Conservation (phyloP, 2,888 invertebrate species). For the Agonopterix alstromeriana region DNA sequence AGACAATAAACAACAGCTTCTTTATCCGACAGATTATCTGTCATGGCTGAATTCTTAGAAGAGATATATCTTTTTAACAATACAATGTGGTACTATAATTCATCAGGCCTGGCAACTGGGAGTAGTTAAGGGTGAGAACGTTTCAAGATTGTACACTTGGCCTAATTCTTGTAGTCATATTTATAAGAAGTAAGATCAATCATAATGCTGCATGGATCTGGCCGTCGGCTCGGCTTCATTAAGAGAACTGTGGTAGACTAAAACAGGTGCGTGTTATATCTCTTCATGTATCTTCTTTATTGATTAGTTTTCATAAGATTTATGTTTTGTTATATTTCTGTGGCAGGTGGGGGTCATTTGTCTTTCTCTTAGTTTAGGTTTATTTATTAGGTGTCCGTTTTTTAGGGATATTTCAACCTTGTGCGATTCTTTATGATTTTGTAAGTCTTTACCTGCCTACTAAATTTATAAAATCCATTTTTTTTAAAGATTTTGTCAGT, state of each 20-base stretch:
- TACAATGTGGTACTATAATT: constrained; percentile 32
- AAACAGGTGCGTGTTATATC: constrained; percentile 27
- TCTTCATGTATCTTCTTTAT: constrained; percentile 13
- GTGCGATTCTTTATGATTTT: too few species aligned
- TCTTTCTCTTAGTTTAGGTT: too few species aligned
- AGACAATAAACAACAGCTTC: not conserved
- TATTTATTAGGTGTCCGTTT: too few species aligned
- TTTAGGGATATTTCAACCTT: too few species aligned
- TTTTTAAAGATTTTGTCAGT: too few species aligned
- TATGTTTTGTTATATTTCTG: constrained; percentile 4
- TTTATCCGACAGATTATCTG: not conserved
- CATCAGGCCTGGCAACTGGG: constrained; percentile 45
- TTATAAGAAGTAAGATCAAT: constrained; percentile 58
- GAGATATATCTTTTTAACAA: constrained; percentile 28
- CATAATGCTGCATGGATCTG: constrained; percentile 35
- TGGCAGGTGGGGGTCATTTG: too few species aligned
- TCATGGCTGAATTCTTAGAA: constrained; percentile 1
- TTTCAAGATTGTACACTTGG: constrained; percentile 61
- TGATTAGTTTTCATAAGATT: constrained; percentile 5
- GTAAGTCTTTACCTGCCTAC: too few species aligned
- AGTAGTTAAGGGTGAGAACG: constrained; percentile 49
- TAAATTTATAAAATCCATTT: too few species aligned
- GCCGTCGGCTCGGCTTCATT: constrained; percentile 38
- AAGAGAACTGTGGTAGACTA: constrained; percentile 12
- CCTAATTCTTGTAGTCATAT: constrained; percentile 56